phyloP scores from a whole-genome alignment of 2,113 vertebrate genomes.

The Plecturocebus donacophilus region DNA sequence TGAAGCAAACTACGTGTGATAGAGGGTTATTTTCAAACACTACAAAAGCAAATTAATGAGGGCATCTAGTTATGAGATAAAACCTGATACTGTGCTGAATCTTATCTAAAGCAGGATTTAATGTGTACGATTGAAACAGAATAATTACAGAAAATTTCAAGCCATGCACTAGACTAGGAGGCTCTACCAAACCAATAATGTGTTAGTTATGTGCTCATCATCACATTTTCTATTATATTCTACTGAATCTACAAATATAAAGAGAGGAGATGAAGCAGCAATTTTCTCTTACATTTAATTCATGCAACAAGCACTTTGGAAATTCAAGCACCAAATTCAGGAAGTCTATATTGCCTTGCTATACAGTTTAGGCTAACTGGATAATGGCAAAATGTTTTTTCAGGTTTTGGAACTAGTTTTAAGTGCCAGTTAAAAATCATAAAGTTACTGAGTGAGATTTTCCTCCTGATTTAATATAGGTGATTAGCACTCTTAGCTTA shows the following conservation, averaged over 20 bases:
- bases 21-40: slow-evolving; percentile 37
- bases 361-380: not conserved
- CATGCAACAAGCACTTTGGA: not conserved
- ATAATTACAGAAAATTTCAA: slow-evolving; percentile 39
- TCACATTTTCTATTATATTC: not conserved
- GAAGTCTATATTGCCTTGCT: not conserved
- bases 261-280: not conserved
- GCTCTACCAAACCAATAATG: not conserved
- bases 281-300: not conserved
- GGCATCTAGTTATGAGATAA: slow-evolving; percentile 1
- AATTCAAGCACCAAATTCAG: not conserved
- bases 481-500: not conserved
- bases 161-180: not conserved
- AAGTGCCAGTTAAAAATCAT: slow-evolving; percentile 11
- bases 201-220: not conserved
- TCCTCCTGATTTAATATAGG: not conserved
- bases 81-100: not conserved
- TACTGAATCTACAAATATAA: not conserved
- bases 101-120: not conserved
- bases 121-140: not conserved
- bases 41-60: slow-evolving; percentile 46
- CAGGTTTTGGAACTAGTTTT: not conserved
- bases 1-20: slow-evolving; percentile 11
- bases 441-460: not conserved
- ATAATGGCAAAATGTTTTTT: not conserved